Evolutionary conservation across 2,797 vertebrate genomes (phyloP).

Genomic region (Hipposideros larvatus): DNA sequence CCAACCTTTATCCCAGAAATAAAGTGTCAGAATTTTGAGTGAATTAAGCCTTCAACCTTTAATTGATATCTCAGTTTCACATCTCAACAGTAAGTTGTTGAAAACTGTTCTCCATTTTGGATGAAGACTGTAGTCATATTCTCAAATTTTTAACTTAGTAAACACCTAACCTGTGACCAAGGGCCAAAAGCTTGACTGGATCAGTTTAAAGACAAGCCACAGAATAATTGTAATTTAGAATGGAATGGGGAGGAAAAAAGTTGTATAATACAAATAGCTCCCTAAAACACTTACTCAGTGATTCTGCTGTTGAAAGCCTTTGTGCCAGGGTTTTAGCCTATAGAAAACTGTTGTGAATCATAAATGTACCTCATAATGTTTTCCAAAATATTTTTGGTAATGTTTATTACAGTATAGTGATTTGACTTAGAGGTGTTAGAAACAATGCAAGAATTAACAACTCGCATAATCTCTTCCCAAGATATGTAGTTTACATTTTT

Average conservation of each 20-base stretch:
- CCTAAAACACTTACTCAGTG: background rate
- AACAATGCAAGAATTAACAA: constrained; percentile 32
- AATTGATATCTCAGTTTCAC: background rate
- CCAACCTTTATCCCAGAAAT: background rate
- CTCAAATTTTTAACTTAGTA: constrained; percentile 43
- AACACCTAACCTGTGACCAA: background rate
- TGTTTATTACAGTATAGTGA: background rate
- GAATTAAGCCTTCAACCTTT: constrained; percentile 18
- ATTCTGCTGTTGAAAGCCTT: constrained; percentile 4
- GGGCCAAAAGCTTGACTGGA: background rate
- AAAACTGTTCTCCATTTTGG: background rate
- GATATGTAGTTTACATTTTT: constrained; percentile 64
- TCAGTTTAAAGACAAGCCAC: background rate
- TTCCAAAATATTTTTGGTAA: constrained; percentile 39
- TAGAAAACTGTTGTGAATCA: background rate
- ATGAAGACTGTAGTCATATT: background rate
- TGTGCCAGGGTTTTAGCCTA: background rate
- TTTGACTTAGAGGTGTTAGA: constrained; percentile 1
- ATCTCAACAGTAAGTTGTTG: constrained; percentile 1
- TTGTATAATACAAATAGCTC: background rate
- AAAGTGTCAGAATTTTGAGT: background rate
- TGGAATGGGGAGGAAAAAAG: background rate
- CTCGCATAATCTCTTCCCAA: constrained; percentile 43
- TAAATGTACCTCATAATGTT: background rate
- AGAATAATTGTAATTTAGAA: constrained; percentile 8